These are phyloP conservation scores for Caenorhabditis drosophilae DNA, from an alignment of 2,888 invertebrate genomes.

Conservation along the genomic window DNA sequence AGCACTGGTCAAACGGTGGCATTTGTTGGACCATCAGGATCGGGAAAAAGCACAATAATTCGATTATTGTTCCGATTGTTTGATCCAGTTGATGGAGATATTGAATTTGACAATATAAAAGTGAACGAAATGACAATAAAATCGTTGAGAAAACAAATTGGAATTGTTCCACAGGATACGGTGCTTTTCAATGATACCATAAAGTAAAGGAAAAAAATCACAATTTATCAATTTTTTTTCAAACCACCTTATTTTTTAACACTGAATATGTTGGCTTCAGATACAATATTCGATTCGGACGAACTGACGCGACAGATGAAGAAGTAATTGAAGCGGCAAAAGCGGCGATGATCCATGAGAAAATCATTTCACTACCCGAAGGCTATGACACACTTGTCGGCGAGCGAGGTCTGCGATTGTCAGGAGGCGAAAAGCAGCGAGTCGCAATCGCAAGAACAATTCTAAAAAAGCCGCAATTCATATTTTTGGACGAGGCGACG, in stretches of 20 bases:
- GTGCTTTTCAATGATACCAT: conserved; percentile 70
- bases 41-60: conserved; percentile 73
- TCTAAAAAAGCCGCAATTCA: conserved; percentile 86
- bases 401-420: conserved; percentile 89
- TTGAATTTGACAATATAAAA: conserved; percentile 56
- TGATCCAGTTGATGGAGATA: conserved; percentile 68
- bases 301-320: conserved; percentile 79
- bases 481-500: conserved; percentile 84
- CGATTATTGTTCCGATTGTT: conserved; percentile 73
- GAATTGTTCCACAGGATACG: conserved; percentile 73
- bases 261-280: conserved; percentile 71
- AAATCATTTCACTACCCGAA: conserved; percentile 88
- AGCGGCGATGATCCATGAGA: conserved; percentile 90
- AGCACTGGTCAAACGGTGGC: conserved; percentile 83
- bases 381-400: conserved; percentile 77
- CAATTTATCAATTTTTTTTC: not conserved
- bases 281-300: conserved; percentile 92
- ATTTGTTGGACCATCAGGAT: conserved; percentile 71
- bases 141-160: conserved; percentile 72
- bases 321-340: conserved; percentile 88
- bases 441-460: conserved; percentile 95
- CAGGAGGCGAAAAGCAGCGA: conserved; percentile 96
- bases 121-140: conserved; percentile 67
- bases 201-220: conserved; percentile 19
- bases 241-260: not conserved